These are phyloP conservation scores for Rhipidura dahli DNA, from an alignment of 2,113 vertebrate genomes.

Conservation along the genomic window DNA sequence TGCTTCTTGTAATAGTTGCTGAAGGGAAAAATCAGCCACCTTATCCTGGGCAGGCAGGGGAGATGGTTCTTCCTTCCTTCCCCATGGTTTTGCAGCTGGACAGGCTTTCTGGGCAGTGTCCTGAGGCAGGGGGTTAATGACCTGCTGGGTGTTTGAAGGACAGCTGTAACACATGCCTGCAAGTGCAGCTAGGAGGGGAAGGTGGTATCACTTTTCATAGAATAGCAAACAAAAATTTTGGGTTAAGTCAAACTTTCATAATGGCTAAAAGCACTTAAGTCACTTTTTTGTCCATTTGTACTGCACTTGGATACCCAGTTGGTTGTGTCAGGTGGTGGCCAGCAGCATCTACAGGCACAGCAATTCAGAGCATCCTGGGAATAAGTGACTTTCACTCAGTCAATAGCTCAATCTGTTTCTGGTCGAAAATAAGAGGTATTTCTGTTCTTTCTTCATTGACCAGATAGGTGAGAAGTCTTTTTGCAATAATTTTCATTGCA, in stretches of 20 bases:
- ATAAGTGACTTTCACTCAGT: background rate
- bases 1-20: background rate
- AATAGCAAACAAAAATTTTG: background rate
- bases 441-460: background rate
- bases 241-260: background rate
- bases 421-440: background rate
- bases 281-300: rapidly evolving
- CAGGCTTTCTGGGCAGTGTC: background rate
- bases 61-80: background rate
- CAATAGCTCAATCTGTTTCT: background rate
- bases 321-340: background rate
- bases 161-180: background rate
- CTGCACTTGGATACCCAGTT: background rate
- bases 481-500: background rate
- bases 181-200: background rate
- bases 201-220: background rate
- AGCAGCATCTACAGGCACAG: background rate
- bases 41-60: background rate
- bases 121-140: background rate
- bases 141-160: rapidly evolving
- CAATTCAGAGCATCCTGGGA: background rate
- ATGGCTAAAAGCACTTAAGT: background rate
- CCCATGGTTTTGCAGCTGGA: background rate
- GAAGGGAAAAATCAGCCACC: background rate
- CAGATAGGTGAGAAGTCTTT: background rate